phyloP scores from a whole-genome alignment of 2,888 invertebrate genomes.

The Meloe dianella region DNA sequence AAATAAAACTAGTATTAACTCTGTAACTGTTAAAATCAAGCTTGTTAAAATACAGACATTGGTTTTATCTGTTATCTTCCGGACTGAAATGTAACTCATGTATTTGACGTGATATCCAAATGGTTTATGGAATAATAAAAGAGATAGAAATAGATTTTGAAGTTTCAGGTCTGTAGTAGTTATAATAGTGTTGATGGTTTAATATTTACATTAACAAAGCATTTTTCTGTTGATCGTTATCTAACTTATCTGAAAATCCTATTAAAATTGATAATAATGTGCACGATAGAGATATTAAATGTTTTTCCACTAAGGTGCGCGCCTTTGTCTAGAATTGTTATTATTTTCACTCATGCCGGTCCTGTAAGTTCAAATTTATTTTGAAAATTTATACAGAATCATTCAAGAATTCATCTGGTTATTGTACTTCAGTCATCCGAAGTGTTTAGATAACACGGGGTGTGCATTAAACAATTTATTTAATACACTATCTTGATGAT shows the following conservation, averaged over 20 bases:
- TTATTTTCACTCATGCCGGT: too few relatives aligned
- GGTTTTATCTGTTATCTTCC: slow-evolving; percentile 14
- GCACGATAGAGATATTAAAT: too few relatives aligned
- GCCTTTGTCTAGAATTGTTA: too few relatives aligned
- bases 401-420: neutral
- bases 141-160: neutral
- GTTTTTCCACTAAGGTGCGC: too few relatives aligned
- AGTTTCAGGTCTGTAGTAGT: neutral
- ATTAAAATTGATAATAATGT: too few relatives aligned
- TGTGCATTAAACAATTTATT: neutral
- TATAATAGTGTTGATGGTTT: neutral
- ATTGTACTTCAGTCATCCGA: neutral
- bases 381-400: neutral
- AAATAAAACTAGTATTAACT: neutral
- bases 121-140: neutral
- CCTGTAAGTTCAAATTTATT: neutral
- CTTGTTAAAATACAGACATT: slow-evolving; percentile 22
- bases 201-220: neutral
- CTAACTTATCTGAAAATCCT: too few relatives aligned
- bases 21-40: neutral
- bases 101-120: slow-evolving; percentile 7
- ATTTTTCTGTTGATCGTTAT: too few relatives aligned
- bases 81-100: slow-evolving; percentile 2
- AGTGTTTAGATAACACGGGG: neutral
- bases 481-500: neutral